phyloP scores from a whole-genome alignment of 2,113 vertebrate species.

The Phylloscopus trochilus region DNA sequence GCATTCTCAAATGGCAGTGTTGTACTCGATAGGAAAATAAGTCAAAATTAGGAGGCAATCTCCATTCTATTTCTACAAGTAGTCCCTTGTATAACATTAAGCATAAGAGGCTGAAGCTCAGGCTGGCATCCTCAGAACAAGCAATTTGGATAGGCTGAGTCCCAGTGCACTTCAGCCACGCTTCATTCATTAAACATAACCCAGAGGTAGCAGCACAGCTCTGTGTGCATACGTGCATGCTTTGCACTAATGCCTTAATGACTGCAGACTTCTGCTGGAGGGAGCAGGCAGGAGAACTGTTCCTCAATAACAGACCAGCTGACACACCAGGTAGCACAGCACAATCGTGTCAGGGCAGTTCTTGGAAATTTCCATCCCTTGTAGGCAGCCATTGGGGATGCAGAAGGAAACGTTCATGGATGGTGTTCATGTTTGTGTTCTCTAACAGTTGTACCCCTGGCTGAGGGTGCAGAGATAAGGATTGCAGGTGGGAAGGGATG shows the following conservation, averaged over 20 bases:
- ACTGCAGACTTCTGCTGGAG: background rate
- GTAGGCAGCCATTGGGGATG: accelerated
- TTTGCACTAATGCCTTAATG: background rate
- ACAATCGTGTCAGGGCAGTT: background rate
- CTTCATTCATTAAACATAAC: background rate
- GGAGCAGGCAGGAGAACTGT: background rate
- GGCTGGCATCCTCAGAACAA: background rate
- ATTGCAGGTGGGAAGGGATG: background rate
- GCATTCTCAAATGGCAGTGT: background rate
- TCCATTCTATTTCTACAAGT: background rate
- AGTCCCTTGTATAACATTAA: background rate
- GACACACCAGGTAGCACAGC: background rate
- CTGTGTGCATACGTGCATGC: accelerated
- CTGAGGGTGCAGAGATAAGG: background rate
- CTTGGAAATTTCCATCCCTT: background rate
- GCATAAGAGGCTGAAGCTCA: background rate
- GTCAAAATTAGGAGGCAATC: slow-evolving; percentile 1
- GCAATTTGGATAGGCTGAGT: background rate
- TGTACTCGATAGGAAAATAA: background rate
- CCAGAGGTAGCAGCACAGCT: background rate
- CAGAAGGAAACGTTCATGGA: accelerated
- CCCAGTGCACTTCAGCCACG: background rate
- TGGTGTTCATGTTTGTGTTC: background rate
- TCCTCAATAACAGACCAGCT: background rate
- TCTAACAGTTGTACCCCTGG: background rate